Base-by-base conservation (phyloP, 1,140 invertebrate species). In the Maniola jurtina region DNA sequence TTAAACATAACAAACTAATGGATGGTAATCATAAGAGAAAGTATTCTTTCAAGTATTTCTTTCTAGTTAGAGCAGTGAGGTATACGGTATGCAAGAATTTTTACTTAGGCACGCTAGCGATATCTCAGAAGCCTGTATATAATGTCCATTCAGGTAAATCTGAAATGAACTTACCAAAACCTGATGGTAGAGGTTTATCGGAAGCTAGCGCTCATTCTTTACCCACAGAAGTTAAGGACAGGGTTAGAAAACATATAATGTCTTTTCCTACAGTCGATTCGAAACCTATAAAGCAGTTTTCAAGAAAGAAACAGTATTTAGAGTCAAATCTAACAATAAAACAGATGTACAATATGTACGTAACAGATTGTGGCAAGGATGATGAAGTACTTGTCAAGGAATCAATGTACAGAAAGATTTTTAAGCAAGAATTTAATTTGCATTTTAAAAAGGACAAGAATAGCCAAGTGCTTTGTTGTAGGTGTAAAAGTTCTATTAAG, bases 361-460 rank as follows among this genome's bases (percentile, higher is more conserved):
- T 76, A 55, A 81, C 61, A 62, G 76, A 90, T 25, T 91, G 84
- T 68, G 73, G 62, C 55, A 86, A 80, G 58, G 79, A 89, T 56
- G 81, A 80, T 70, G 47, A 80, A 9, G 61, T 71, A 25, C 72
- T 76, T 64, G 90, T 92, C 0, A 91, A 91, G 75, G 86, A 91
- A 61, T 89, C 88, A 5, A 90, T 91, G 85, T 91, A 91, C 61
- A 86, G 89, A 66, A 90, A 90, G 67, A 89, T 91, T 64, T 90
- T 91, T 70, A 88, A 85, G 63, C 77, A 81, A 63, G 89, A 91
- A 73, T 92, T 89, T 71, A 91, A 92, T 81, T 77, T 92, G 58
- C 78, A 86, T 78, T 90, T 91, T 73, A 86, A 86, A 60, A 88
- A 88, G 70, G 74, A 79, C 11, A 91, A 91, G 64, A 68, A 76